Conservation (phyloP, 2,797 vertebrate genomes). For the Ispidina picta region DNA sequence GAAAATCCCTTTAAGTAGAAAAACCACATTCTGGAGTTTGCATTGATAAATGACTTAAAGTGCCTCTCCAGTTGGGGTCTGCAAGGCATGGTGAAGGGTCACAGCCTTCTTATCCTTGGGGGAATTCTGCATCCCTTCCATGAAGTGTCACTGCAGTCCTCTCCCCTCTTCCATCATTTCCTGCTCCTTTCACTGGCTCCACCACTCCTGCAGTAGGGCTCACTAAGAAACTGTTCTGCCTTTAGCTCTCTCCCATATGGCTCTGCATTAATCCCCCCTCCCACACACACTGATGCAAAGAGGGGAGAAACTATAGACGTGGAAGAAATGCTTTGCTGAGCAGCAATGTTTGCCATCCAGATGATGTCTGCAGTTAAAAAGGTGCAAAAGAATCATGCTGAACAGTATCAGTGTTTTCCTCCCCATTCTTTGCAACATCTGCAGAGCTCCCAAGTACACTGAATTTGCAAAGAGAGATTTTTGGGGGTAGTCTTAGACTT, state of each 20-base stretch:
- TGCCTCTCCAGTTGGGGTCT: background rate
- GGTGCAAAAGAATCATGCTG: background rate
- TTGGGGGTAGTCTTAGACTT: background rate
- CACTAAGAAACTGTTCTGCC: background rate
- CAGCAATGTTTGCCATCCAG: background rate
- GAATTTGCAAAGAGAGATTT: background rate
- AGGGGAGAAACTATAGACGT: background rate
- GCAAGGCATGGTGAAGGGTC: background rate
- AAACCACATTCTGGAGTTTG: background rate
- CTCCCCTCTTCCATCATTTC: constrained; percentile 34
- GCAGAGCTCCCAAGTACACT: background rate
- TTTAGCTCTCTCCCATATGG: constrained; percentile 19
- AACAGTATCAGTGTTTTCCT: background rate
- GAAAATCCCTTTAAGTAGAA: background rate
- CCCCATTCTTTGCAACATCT: background rate
- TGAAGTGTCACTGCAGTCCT: background rate
- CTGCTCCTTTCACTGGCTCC: background rate
- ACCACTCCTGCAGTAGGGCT: background rate
- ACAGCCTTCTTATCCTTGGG: background rate
- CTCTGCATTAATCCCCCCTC: background rate
- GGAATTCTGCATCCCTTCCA: constrained; percentile 15
- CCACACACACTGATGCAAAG: background rate
- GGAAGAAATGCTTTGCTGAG: background rate
- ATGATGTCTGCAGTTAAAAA: background rate
- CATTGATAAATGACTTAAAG: background rate